These are phyloP conservation scores for Cyanocitta stelleri DNA, from an alignment of 2,113 vertebrate species.

Conservation along the genomic window DNA sequence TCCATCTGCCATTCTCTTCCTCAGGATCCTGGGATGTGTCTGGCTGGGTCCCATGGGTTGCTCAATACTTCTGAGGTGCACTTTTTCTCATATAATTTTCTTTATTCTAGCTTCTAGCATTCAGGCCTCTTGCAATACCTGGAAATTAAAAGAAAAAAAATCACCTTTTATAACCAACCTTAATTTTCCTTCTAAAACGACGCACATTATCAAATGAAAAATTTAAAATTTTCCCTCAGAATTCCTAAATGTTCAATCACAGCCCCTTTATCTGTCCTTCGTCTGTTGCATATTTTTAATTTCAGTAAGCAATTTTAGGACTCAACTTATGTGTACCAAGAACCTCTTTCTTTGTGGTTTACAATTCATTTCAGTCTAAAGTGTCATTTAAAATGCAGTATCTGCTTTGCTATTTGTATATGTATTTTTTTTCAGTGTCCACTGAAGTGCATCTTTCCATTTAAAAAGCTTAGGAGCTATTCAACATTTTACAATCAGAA, in stretches of 20 bases:
- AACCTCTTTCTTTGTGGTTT: background rate
- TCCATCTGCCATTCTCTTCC: rapidly evolving
- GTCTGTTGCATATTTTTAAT: background rate
- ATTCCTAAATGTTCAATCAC: background rate
- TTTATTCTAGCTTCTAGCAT: background rate
- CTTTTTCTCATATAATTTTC: rapidly evolving
- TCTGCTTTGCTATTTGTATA: background rate
- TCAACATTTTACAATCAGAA: background rate
- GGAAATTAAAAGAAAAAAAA: background rate
- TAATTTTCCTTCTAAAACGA: background rate
- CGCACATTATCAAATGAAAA: background rate
- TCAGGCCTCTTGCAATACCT: background rate
- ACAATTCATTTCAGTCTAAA: background rate
- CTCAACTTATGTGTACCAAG: background rate
- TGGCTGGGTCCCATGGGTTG: background rate
- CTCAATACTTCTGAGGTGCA: background rate
- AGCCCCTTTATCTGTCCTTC: background rate
- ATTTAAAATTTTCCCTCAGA: background rate
- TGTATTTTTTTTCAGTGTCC: background rate
- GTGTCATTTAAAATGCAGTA: background rate
- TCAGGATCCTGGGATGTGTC: background rate
- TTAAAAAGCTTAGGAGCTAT: background rate
- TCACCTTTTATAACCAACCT: background rate
- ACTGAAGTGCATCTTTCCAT: background rate
- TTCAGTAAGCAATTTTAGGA: background rate